A percentile compares a stretch with the other conserved stretches of the same genome.
Conservation (phyloP, 2,113 vertebrate species). For the Urocolius indicus region DNA sequence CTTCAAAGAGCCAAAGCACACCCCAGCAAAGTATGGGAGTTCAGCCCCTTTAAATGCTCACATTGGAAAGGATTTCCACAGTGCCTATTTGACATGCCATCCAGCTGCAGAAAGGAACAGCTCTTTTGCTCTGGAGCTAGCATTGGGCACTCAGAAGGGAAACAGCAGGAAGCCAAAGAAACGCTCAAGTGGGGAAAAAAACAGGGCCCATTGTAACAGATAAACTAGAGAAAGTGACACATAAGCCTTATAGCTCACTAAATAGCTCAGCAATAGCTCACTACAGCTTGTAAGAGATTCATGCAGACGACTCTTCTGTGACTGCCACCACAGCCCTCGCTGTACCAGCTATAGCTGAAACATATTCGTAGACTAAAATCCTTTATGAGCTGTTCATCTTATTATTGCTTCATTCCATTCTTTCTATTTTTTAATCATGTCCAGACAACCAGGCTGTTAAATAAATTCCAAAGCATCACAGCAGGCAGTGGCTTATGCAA, state of each 20-base stretch:
- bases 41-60: neutral
- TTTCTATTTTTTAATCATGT: constrained; percentile 29
- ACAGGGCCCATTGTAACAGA: neutral
- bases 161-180: neutral
- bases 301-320: neutral
- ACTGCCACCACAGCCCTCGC: neutral
- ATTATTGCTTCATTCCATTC: neutral
- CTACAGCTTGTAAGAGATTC: neutral
- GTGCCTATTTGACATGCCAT: neutral
- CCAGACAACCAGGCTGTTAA: constrained; percentile 25
- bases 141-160: neutral
- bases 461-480: constrained; percentile 1
- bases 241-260: neutral
- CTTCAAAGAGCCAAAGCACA: neutral
- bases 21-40: neutral
- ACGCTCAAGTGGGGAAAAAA: neutral
- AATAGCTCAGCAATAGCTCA: neutral
- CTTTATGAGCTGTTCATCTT: neutral
- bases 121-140: neutral
- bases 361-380: constrained; percentile 13
- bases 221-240: neutral
- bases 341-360: neutral
- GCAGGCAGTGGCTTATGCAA: neutral
- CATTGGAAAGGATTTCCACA: neutral
- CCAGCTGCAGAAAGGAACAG: neutral